Conservation (phyloP, 2,888 invertebrate species). For the Drosophila niveifrons region DNA sequence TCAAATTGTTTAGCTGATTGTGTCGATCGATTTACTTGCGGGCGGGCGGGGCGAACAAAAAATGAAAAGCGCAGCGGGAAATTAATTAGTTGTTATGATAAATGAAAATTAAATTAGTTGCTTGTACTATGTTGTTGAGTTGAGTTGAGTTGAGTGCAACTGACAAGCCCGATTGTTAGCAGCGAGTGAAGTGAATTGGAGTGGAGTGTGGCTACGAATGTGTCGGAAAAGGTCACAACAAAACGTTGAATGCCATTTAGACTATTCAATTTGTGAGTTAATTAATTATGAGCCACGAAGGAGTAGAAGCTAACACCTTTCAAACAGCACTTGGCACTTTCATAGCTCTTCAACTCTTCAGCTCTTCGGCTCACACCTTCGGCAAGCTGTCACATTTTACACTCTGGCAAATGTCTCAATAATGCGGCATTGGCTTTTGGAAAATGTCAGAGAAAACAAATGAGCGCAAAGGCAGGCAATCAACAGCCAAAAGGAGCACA, state of each 20-base stretch:
- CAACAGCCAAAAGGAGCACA: constrained; percentile 13
- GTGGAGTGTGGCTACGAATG: constrained; percentile 6
- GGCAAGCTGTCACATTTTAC: constrained; percentile 49
- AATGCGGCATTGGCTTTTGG: constrained; percentile 11
- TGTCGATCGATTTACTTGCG: constrained; percentile 48
- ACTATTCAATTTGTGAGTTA: constrained; percentile 39
- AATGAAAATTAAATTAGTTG: constrained; percentile 81
- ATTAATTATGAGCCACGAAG: constrained; percentile 31
- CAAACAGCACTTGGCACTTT: neutral
- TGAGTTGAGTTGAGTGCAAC: constrained; percentile 26
- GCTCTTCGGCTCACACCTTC: constrained; percentile 2
- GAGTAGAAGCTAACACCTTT: constrained; percentile 26
- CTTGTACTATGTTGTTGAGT: constrained; percentile 50
- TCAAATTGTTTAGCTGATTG: constrained; percentile 57
- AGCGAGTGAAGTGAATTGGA: constrained; percentile 12
- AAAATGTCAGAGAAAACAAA: constrained; percentile 66
- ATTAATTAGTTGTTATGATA: constrained; percentile 77
- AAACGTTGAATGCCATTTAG: constrained; percentile 35
- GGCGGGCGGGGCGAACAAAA: constrained; percentile 12
- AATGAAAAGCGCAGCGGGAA: constrained; percentile 69
- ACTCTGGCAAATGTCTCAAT: constrained; percentile 73
- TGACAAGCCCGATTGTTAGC: constrained; percentile 42
- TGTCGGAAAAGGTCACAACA: constrained; percentile 45
- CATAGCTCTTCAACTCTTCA: neutral
- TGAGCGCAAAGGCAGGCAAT: constrained; percentile 50